These are phyloP conservation scores for Salticus scenicus DNA, from an alignment of 2,888 invertebrate species.

Conservation along the genomic window DNA sequence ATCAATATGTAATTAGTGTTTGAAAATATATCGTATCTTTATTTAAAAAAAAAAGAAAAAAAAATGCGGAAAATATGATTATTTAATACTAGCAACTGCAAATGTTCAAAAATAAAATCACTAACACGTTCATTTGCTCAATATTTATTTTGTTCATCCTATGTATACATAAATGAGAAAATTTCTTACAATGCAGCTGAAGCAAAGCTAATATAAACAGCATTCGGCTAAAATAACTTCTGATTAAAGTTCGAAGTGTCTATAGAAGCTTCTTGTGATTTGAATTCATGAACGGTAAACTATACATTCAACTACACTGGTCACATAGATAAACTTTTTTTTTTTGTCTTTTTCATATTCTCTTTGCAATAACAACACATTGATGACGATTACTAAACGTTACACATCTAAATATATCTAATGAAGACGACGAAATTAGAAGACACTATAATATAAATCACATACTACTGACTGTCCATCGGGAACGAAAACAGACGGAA, in stretches of 20 bases:
- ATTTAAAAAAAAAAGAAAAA: too few species aligned
- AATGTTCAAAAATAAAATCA: too few species aligned
- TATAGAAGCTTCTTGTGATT: not conserved
- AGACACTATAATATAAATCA: constrained; percentile 36
- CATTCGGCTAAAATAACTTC: not conserved
- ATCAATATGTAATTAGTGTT: too few species aligned
- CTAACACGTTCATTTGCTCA: not conserved
- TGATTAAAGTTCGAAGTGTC: not conserved
- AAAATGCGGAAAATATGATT: too few species aligned
- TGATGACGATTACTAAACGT: constrained; percentile 41
- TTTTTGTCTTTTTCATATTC: too few species aligned
- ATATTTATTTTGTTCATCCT: not conserved
- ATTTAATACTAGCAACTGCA: too few species aligned
- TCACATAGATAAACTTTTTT: not conserved
- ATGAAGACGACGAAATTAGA: constrained; percentile 12
- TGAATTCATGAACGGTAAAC: not conserved
- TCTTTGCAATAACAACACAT: constrained; percentile 54
- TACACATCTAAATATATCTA: constrained; percentile 29
- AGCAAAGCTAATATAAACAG: not conserved
- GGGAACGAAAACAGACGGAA: constrained; percentile 26
- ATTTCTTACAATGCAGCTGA: not conserved
- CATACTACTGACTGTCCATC: constrained; percentile 56
- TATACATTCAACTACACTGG: not conserved
- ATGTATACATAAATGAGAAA: not conserved
- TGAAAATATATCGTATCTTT: too few species aligned